Evolutionary conservation across 2,888 invertebrate species (phyloP), one percentile per base, ranked within the genome.

Genomic region (Lepidonotus clava): DNA sequence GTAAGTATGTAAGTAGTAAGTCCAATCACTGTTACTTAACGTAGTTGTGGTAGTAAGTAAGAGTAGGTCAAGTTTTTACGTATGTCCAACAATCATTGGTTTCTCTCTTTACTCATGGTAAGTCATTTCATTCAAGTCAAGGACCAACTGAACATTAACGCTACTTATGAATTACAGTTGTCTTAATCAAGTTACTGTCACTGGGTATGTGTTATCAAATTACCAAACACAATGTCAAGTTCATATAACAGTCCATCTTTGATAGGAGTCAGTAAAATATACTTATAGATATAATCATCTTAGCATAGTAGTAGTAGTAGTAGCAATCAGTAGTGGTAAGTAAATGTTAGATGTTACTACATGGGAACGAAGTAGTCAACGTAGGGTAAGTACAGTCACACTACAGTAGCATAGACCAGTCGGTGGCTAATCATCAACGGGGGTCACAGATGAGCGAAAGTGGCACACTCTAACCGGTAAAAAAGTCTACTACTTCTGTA

Each of bases 281-380:
- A 36, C 38, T 71, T 71, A 71, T 66, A 66, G n/a, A 28, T 66
- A 66, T 66, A 28, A 38, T 36, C n/a, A n/a, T n/a, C n/a, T n/a
- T n/a, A n/a, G n/a, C n/a, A n/a, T n/a, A n/a, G n/a, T n/a, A n/a
- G n/a, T n/a, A n/a, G n/a, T n/a, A n/a, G n/a, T n/a, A 1, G 71
- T 71, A 38, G 71, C 71, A 71, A 71, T 71, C 38, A 71, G 71
- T n/a, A n/a, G n/a, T n/a, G n/a, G n/a, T 71, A 71, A 71, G 71
- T 34, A 36, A 34, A 36, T 34, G 71, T 71, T 71, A 71, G n/a
- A n/a, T 71, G 71, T 11, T n/a, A 71, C 71, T 71, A 71, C 71
- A 71, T 71, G 71, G 71, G 34, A 36, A 71, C 38, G n/a, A n/a
- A 38, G 71, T 71, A 71, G 71, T 71, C 71, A 34, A 61, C 61